These are phyloP conservation scores for Coelopa frigida DNA, from an alignment of 1,140 invertebrate genomes.

Conservation along the genomic window DNA sequence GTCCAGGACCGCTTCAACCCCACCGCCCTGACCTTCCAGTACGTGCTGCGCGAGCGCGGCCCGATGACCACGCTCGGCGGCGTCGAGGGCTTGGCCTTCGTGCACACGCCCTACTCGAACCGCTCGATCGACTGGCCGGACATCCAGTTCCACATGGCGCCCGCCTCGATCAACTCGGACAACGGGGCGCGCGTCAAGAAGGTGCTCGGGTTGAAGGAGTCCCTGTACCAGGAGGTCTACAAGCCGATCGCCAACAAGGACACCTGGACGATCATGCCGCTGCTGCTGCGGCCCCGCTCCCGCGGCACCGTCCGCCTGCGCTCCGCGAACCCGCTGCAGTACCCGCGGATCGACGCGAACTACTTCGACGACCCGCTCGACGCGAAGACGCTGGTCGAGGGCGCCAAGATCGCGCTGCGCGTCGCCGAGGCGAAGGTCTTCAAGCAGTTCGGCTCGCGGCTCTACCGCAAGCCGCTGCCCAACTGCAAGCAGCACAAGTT, in stretches of 20 bases:
- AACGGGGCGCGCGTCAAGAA: conserved; percentile 65
- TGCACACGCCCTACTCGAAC: conserved; percentile 76
- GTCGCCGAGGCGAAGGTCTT: conserved; percentile 70
- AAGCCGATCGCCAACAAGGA: conserved; percentile 67
- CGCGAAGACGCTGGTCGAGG: conserved; percentile 70
- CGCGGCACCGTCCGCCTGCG: conserved; percentile 66
- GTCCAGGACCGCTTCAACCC: conserved; percentile 65
- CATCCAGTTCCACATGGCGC: conserved; percentile 81
- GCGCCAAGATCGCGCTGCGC: conserved; percentile 65
- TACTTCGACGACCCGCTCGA: conserved; percentile 75
- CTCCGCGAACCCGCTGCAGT: conserved; percentile 73
- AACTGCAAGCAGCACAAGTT: conserved; percentile 70
- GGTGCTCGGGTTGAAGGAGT: conserved; percentile 74
- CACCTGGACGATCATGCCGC: conserved; percentile 75
- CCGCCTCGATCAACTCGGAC: conserved; percentile 75
- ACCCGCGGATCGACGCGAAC: conserved; percentile 82
- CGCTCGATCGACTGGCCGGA: conserved; percentile 66
- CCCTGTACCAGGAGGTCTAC: conserved; percentile 70
- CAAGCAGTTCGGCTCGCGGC: conserved; percentile 67
- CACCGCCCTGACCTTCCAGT: conserved; percentile 69
- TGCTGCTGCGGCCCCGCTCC: conserved; percentile 71
- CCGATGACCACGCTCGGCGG: conserved; percentile 80
- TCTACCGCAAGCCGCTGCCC: conserved; percentile 66
- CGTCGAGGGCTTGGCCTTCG: conserved; percentile 76
- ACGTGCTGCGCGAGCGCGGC: conserved; percentile 65